Evolutionary conservation across 1,140 invertebrate species (phyloP).

Genomic region (Vanessa atalanta): DNA sequence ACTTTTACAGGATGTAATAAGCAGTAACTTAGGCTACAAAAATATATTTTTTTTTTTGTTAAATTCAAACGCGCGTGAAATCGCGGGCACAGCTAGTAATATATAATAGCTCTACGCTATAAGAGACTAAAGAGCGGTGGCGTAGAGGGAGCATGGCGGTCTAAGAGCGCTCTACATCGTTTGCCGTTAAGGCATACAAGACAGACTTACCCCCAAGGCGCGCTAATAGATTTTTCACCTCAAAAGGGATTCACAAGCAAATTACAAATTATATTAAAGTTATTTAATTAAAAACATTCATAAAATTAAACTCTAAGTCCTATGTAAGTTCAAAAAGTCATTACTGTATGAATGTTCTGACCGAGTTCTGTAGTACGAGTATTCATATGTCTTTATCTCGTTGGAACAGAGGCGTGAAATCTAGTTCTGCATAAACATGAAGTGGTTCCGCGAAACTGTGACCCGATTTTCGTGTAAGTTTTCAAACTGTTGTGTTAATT

Average conservation of each 20-base stretch:
- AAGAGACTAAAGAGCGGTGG: too few species aligned
- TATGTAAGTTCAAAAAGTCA: slow-evolving; percentile 16
- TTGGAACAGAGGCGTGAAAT: slow-evolving; percentile 13
- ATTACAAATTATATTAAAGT: neutral
- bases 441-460: slow-evolving; percentile 7
- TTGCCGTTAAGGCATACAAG: too few species aligned
- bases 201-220: too few species aligned
- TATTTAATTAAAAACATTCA: neutral
- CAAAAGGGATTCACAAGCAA: neutral
- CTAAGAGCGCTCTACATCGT: too few species aligned
- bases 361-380: slow-evolving; percentile 8
- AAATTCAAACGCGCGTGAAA: too few species aligned
- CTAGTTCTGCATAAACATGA: slow-evolving; percentile 18
- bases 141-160: too few species aligned
- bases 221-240: too few species aligned
- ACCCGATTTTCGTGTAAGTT: slow-evolving; percentile 13
- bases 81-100: too few species aligned
- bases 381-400: slow-evolving; percentile 21
- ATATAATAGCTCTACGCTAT: too few species aligned
- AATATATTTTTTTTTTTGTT: too few species aligned
- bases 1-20: too few species aligned
- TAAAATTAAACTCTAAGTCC: slow-evolving; percentile 1
- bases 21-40: too few species aligned
- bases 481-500: neutral
- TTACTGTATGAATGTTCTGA: slow-evolving; percentile 15